Base-by-base conservation (phyloP, 2,113 vertebrate species). In the Indicator indicator region DNA sequence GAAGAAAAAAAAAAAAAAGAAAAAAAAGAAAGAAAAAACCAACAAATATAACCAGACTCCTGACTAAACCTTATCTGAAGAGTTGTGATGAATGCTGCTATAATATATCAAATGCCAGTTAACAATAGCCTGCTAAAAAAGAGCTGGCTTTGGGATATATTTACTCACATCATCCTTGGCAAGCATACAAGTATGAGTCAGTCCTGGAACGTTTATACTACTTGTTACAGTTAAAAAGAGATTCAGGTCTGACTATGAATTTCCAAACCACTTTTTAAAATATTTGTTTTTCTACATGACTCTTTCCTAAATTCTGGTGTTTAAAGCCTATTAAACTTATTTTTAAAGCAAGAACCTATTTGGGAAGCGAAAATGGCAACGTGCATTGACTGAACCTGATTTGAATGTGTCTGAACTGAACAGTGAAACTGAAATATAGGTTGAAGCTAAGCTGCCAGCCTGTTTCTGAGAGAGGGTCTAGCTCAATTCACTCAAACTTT, bases 151-250 rank as follows among this genome's bases (percentile, higher is more conserved):
- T 87, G 64, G 73, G 85, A 93, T 78, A 63, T 92, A 88, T 92
- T 94, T 91, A 76, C 88, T 92, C 48, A 93, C 76, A 44, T 96
- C 94, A 96, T 89, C 46, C 86, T 92, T 96, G 95, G 95, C 96
- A 91, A 89, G 30, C 32, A 13, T 26, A 87, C 95, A 93, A 72
- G 65, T 71, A 64, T 96, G 96, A 97, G 72, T 95, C 95, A 97
- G 62, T 50, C 54, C 93, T 60, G 42, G 88, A 92, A 86, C 87
- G 78, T 88, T 77, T 52, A 46, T 70, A 71, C 84, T 70, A 94
- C 78, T 93, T 93, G 62, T 85, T 93, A 79, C 77, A 92, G 75
- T 67, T 81, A 85, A 68, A 90, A 77, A 83, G 44, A 87, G 38
- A 88, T 80, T 60, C n/a, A 65, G 65, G 72, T 70, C 85, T 90